Conservation (phyloP, 2,888 invertebrate genomes). For the Spisula subtruncata region DNA sequence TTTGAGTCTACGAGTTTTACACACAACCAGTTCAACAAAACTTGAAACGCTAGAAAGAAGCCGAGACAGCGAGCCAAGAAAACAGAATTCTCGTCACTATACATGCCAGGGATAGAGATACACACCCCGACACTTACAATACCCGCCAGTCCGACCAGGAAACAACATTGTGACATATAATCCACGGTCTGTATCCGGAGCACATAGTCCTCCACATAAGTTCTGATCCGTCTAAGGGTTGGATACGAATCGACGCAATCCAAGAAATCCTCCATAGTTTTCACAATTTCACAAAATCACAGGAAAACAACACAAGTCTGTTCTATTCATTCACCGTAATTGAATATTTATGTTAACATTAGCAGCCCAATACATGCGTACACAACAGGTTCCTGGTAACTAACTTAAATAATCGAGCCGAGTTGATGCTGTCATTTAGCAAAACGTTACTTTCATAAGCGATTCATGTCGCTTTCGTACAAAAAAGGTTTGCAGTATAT, state of each 20-base stretch:
- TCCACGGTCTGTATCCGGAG: background rate
- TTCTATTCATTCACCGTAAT: background rate
- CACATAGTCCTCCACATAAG: background rate
- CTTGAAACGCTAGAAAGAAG: conserved; percentile 77
- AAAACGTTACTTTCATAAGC: background rate
- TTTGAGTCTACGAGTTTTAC: conserved; percentile 79
- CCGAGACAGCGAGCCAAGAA: conserved; percentile 65
- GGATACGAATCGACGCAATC: background rate
- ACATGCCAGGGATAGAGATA: conserved; percentile 72
- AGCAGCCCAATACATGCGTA: background rate
- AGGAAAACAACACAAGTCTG: background rate
- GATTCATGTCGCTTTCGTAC: background rate
- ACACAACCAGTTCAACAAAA: conserved; percentile 82
- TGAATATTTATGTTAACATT: background rate
- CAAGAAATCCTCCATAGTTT: background rate
- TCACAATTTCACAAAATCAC: background rate
- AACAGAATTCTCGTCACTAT: conserved; percentile 43
- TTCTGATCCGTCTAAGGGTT: background rate
- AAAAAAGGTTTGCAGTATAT: background rate
- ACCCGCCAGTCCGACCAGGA: background rate
- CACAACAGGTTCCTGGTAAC: background rate
- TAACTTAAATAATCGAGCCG: background rate
- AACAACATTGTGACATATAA: conserved; percentile 21
- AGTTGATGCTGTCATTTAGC: background rate
- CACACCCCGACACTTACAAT: conserved; percentile 36